phyloP scores from a whole-genome alignment of 1,140 invertebrate genomes.

The Cecropterus lyciades region DNA sequence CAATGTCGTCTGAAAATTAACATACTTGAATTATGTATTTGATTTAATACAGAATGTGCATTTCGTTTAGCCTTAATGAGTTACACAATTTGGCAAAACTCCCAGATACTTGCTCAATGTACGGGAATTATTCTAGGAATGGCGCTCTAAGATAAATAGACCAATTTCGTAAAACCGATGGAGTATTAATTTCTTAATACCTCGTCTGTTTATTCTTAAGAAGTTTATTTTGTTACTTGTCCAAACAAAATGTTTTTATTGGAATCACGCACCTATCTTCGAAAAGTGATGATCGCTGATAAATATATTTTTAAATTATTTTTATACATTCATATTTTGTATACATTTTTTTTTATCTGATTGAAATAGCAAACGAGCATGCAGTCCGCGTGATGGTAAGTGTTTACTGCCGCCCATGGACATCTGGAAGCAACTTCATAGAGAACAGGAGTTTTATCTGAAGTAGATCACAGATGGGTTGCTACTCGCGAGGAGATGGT shows the following conservation, averaged over 20 bases:
- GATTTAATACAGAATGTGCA: constrained; percentile 6
- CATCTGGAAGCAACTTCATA: too few species aligned
- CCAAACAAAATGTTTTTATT: constrained; percentile 4
- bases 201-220: too few species aligned
- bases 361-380: too few species aligned
- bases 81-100: constrained; percentile 13
- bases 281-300: background rate
- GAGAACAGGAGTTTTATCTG: too few species aligned
- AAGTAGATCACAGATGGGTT: too few species aligned
- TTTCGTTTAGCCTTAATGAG: constrained; percentile 13
- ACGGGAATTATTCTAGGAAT: constrained; percentile 26
- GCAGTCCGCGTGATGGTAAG: too few species aligned
- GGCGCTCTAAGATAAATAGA: constrained; percentile 11
- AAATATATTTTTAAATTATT: too few species aligned
- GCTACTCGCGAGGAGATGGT: too few species aligned
- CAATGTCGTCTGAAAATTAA: constrained; percentile 2
- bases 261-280: background rate
- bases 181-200: too few species aligned
- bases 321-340: too few species aligned
- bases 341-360: too few species aligned
- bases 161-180: constrained; percentile 1
- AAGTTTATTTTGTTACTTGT: constrained; percentile 6
- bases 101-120: constrained; percentile 9
- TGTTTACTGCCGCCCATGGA: too few species aligned
- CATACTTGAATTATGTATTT: background rate